phyloP scores from a whole-genome alignment of 1,140 invertebrate species.

The Brachystomella parvula region DNA sequence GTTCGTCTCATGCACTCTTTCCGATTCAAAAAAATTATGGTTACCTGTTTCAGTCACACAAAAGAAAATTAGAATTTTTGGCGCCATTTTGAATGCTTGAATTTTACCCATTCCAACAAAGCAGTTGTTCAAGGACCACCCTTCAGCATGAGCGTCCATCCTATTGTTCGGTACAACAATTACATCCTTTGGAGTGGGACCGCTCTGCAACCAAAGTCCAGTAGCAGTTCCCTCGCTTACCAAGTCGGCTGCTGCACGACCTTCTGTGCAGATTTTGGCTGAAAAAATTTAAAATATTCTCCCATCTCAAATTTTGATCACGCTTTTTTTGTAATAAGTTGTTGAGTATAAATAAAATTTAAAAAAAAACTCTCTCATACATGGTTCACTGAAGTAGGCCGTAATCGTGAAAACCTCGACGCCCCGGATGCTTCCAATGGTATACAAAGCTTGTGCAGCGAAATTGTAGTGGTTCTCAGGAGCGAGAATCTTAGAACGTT shows the following conservation, averaged over 20 bases:
- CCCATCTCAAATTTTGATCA: background rate
- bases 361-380: slow-evolving; percentile 7
- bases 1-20: too few relatives aligned
- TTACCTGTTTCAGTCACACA: too few relatives aligned
- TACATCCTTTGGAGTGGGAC: background rate
- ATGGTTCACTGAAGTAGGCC: slow-evolving; percentile 17
- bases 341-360: background rate
- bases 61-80: too few relatives aligned
- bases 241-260: background rate
- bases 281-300: background rate
- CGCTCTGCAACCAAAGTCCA: slow-evolving; percentile 20
- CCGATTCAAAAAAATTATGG: too few relatives aligned
- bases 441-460: background rate
- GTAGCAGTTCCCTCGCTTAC: slow-evolving; percentile 15
- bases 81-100: too few relatives aligned
- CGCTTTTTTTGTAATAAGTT: background rate
- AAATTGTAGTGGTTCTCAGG: slow-evolving; percentile 9
- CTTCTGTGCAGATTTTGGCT: slow-evolving; percentile 15
- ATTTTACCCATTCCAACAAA: slow-evolving; percentile 22
- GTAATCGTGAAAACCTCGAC: slow-evolving; percentile 13
- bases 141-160: background rate
- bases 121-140: slow-evolving; percentile 19
- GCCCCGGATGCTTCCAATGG: slow-evolving; percentile 8
- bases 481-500: background rate
- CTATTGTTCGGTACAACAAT: slow-evolving; percentile 7